Evolutionary conservation across 2,888 invertebrate genomes (phyloP).

Genomic region (Dusona sp.): DNA sequence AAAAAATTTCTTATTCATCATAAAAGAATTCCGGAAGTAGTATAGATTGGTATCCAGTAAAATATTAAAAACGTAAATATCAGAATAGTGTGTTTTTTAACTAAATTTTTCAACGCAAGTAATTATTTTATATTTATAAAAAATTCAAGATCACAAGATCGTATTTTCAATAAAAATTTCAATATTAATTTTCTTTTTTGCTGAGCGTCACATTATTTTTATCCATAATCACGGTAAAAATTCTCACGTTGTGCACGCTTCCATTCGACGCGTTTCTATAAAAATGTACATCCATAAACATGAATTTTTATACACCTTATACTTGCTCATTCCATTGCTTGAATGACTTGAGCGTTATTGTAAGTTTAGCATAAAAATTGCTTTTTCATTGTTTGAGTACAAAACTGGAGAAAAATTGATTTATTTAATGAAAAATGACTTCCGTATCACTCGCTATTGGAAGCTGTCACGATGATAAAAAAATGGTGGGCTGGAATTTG

Average conservation of each 20-base stretch:
- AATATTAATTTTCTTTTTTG: neutral
- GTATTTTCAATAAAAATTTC: neutral
- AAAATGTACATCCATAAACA: neutral
- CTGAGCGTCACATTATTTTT: neutral
- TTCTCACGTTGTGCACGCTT: neutral
- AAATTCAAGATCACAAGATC: neutral
- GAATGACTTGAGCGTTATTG: neutral
- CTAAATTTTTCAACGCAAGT: neutral
- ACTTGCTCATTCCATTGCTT: no score
- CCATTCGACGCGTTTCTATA: neutral
- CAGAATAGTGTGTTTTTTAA: neutral
- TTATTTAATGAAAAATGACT: neutral
- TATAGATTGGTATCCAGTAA: neutral
- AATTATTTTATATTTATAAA: neutral
- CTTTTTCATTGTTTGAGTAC: neutral
- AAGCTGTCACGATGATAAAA: neutral
- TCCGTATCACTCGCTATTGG: neutral
- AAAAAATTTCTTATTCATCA: neutral
- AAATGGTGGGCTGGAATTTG: neutral
- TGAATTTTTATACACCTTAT: no score
- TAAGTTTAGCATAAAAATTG: neutral
- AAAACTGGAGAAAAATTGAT: slow-evolving; percentile 5
- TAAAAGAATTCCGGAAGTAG: neutral
- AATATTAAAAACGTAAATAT: neutral
- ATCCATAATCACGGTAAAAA: neutral